Percentiles rank a stretch among this genome's conserved stretches.
Evolutionary conservation across 2,797 vertebrate genomes (phyloP).

Genomic region (Staurois parvus): DNA sequence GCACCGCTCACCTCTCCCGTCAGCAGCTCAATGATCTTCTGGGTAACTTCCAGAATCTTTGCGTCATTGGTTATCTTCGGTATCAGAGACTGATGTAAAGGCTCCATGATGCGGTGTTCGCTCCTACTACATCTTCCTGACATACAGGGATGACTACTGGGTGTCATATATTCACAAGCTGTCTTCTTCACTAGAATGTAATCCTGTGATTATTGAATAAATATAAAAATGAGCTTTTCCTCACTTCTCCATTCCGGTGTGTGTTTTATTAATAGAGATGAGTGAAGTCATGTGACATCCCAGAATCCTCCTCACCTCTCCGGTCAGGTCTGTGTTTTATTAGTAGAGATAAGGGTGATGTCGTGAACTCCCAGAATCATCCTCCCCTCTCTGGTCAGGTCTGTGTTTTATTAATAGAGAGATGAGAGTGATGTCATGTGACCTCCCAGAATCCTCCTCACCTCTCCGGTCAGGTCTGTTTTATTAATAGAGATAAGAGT

Average conservation of each 20-base stretch:
- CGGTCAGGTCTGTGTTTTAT: not conserved
- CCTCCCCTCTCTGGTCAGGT: not conserved
- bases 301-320: not conserved
- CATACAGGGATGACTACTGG: not conserved
- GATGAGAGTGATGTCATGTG: not conserved
- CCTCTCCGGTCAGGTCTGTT: not conserved
- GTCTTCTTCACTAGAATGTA: not conserved
- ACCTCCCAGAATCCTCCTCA: not conserved
- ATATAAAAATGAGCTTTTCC: not conserved
- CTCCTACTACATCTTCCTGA: not conserved
- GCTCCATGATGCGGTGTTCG: not conserved
- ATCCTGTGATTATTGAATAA: not conserved
- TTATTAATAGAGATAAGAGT: not conserved
- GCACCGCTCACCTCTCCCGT: no score
- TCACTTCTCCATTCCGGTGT: not conserved
- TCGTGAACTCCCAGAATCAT: not conserved
- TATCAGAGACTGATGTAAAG: not conserved
- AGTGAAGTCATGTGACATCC: not conserved
- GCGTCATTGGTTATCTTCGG: not conserved
- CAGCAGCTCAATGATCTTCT: no score
- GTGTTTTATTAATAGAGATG: not conserved
- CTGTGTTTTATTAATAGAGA: not conserved
- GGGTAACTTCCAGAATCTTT: no score
- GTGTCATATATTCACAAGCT: not conserved
- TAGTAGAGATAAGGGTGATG: not conserved